Conservation (phyloP, 2,888 invertebrate genomes). For the Archips xylosteana region DNA sequence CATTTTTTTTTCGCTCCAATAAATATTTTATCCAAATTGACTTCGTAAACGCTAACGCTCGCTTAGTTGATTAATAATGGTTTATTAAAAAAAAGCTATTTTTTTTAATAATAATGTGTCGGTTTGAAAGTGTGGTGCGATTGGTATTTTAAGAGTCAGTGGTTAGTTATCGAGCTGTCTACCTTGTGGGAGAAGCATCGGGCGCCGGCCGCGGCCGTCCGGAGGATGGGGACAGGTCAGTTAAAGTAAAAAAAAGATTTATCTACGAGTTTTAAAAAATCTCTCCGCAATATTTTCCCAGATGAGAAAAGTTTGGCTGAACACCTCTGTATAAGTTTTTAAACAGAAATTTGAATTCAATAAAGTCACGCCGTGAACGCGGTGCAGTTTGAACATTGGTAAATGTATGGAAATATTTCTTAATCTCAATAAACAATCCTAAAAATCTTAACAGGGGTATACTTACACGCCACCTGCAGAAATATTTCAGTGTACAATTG, state of each 20-base stretch:
- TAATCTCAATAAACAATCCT: no score
- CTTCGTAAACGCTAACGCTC: conserved; percentile 12
- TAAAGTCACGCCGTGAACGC: no score
- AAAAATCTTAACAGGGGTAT: no score
- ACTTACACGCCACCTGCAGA: no score
- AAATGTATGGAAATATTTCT: no score
- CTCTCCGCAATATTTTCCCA: no score
- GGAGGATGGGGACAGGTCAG: conserved; percentile 91
- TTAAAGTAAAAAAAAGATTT: conserved; percentile 22
- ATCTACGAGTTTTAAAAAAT: background rate
- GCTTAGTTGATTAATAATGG: conserved; percentile 51
- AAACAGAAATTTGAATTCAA: no score
- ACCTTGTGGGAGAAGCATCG: conserved; percentile 87
- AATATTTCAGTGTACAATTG: no score
- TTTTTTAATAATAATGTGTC: conserved; percentile 33
- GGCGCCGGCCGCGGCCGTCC: conserved; percentile 85
- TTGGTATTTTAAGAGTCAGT: conserved; percentile 47
- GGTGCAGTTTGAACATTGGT: no score
- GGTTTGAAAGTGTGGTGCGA: conserved; percentile 46
- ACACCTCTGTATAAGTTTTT: no score
- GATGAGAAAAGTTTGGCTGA: no score
- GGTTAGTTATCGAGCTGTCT: conserved; percentile 74
- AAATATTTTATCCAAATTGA: background rate
- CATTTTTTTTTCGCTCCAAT: background rate
- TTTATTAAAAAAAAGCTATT: conserved; percentile 39